Evolutionary conservation across 1,140 invertebrate genomes (phyloP).

Genomic region (Antheraea mylitta): DNA sequence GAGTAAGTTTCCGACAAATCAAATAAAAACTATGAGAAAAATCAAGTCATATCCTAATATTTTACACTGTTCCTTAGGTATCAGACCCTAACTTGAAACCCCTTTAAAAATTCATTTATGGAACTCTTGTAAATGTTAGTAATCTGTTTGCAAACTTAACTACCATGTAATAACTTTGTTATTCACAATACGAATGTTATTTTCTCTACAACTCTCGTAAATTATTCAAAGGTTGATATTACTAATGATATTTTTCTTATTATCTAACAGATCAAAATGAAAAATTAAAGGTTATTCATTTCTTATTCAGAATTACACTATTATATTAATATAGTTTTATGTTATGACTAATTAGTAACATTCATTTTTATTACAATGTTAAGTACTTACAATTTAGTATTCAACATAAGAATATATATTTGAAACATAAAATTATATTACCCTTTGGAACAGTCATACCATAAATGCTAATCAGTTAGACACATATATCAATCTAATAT

Average conservation of each 20-base stretch:
- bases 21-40: too few species aligned
- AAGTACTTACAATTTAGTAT: not conserved
- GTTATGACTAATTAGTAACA: not conserved
- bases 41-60: too few species aligned
- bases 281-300: not conserved
- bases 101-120: too few species aligned
- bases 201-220: too few species aligned
- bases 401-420: not conserved
- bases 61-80: too few species aligned
- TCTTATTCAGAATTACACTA: too few species aligned
- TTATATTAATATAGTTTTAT: not conserved
- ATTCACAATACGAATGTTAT: too few species aligned
- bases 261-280: not conserved
- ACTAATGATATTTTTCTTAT: not conserved
- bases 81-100: too few species aligned
- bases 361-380: not conserved
- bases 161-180: too few species aligned
- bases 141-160: too few species aligned
- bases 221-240: not conserved
- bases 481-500: constrained; percentile 10
- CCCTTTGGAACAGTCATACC: not conserved
- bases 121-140: too few species aligned
- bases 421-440: not conserved
- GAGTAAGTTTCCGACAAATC: too few species aligned
- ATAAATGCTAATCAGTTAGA: constrained; percentile 8